Conservation (phyloP, 2,113 vertebrate species). For the Aldabrachelys gigantea region DNA sequence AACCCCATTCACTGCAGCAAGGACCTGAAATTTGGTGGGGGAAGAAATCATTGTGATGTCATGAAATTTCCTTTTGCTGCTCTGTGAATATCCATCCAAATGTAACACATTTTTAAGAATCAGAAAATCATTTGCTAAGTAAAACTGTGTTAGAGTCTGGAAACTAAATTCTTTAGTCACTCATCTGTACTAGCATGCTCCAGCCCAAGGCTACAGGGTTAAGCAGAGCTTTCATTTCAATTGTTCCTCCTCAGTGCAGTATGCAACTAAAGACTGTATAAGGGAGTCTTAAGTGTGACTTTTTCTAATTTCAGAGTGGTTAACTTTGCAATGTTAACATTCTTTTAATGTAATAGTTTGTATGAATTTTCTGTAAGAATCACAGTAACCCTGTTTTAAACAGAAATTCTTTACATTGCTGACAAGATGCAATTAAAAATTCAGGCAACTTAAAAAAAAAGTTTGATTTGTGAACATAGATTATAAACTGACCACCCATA, state of each 20-base stretch:
- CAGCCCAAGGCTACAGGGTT: neutral
- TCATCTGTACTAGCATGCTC: neutral
- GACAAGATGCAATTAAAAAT: neutral
- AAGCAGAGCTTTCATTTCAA: neutral
- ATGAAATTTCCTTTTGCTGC: neutral
- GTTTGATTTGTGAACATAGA: neutral
- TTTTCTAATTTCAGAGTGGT: neutral
- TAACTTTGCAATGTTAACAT: neutral
- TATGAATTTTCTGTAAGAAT: neutral
- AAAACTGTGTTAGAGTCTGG: neutral
- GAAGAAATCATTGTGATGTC: neutral
- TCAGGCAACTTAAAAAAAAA: neutral
- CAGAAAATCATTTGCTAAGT: neutral
- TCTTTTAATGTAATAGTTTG: neutral
- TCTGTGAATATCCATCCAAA: neutral
- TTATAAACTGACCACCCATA: neutral
- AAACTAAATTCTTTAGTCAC: neutral
- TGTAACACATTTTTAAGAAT: neutral
- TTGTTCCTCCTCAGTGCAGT: neutral
- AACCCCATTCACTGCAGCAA: neutral
- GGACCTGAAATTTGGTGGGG: neutral
- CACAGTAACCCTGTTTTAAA: slow-evolving; percentile 5
- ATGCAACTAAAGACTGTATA: neutral
- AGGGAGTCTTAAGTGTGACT: neutral
- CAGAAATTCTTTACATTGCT: neutral